Percentiles rank a stretch among this genome's conserved stretches.
phyloP scores from a whole-genome alignment of 2,888 invertebrate species.

The Gerosis bhagava region DNA sequence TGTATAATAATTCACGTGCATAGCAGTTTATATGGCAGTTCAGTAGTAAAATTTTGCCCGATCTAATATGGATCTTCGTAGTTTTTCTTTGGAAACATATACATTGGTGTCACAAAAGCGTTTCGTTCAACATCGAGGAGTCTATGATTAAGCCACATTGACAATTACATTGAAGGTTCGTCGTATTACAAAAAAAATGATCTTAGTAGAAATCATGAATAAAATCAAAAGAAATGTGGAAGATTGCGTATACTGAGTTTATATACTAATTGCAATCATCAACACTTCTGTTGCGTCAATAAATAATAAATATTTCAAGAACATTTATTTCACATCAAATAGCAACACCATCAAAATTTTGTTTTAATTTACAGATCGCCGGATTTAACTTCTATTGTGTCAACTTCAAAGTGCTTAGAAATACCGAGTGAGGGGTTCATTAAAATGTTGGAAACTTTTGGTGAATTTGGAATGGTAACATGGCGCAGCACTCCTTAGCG shows the following conservation, averaged over 20 bases:
- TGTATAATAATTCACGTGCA: conserved; percentile 28
- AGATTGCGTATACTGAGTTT: conserved; percentile 50
- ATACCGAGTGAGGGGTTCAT: too few species aligned
- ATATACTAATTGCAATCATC: conserved; percentile 56
- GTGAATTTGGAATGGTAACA: too few species aligned
- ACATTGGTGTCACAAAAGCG: conserved; percentile 67
- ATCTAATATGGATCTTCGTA: conserved; percentile 70
- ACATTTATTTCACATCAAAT: too few species aligned
- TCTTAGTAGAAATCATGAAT: background rate
- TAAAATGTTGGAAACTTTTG: too few species aligned
- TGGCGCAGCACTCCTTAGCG: too few species aligned
- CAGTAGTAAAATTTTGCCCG: conserved; percentile 66
- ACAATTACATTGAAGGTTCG: conserved; percentile 55
- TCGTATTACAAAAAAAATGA: conserved; percentile 30
- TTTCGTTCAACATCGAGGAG: conserved; percentile 44
- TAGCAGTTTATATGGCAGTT: conserved; percentile 60
- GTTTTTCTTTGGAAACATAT: conserved; percentile 60
- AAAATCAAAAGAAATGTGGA: conserved; percentile 57
- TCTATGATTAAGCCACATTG: conserved; percentile 71
- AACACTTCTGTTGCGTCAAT: conserved; percentile 52
- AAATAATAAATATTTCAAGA: too few species aligned
- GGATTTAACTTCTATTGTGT: too few species aligned
- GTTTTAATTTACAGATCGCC: too few species aligned
- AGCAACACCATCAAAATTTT: too few species aligned
- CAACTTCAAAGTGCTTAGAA: too few species aligned